These are phyloP conservation scores for Choristoneura fumiferana DNA, from an alignment of 1,140 invertebrate species.

Conservation along the genomic window DNA sequence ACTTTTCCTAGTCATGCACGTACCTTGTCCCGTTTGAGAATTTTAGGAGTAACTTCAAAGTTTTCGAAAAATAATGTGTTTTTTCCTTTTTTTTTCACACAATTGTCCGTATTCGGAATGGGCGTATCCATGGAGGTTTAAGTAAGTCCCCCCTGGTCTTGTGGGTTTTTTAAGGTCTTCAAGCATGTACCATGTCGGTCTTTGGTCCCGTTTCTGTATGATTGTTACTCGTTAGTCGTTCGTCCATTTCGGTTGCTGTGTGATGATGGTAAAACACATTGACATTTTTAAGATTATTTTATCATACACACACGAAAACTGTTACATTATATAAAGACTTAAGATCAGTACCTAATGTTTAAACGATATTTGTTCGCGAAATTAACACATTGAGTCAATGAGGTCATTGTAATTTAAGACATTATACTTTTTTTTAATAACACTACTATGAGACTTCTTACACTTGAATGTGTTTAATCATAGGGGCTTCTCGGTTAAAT, in stretches of 20 bases:
- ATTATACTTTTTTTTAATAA: too few relatives aligned
- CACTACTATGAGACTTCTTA: too few relatives aligned
- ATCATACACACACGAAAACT: too few relatives aligned
- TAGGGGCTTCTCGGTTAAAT: too few relatives aligned
- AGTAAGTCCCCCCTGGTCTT: slow-evolving; percentile 59
- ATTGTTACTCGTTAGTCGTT: slow-evolving; percentile 1
- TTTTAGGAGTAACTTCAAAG: slow-evolving; percentile 34
- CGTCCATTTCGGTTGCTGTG: background rate
- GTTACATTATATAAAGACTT: too few relatives aligned
- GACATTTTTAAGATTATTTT: background rate
- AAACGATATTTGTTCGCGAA: too few relatives aligned
- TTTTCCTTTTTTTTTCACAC: slow-evolving; percentile 58
- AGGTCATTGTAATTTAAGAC: too few relatives aligned
- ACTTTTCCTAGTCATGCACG: slow-evolving; percentile 50
- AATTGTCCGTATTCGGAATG: slow-evolving; percentile 74
- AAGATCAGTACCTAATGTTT: too few relatives aligned
- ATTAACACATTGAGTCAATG: too few relatives aligned
- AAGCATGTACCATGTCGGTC: slow-evolving; percentile 14
- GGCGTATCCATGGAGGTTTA: slow-evolving; percentile 69
- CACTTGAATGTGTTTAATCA: too few relatives aligned
- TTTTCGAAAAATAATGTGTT: slow-evolving; percentile 56
- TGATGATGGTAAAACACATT: background rate
- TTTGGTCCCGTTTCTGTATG: background rate
- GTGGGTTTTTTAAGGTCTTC: slow-evolving; percentile 23
- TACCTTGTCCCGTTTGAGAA: slow-evolving; percentile 27